Evolutionary conservation across 2,113 vertebrate species (phyloP).

Genomic region (Ceratotherium simum): DNA sequence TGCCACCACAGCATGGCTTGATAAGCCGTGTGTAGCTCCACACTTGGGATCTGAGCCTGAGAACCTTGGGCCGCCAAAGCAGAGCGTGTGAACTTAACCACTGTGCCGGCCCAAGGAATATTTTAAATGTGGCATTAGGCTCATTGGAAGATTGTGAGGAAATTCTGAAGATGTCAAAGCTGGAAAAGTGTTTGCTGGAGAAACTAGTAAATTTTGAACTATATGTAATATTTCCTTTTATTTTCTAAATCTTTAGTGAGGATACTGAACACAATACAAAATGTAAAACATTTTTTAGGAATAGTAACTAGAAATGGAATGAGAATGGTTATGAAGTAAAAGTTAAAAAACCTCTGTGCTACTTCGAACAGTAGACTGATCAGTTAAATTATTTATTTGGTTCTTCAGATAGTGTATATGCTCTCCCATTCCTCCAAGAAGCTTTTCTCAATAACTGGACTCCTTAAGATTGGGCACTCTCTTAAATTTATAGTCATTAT

Average conservation of each 20-base stretch:
- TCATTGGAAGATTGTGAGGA: neutral
- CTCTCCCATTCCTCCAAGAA: neutral
- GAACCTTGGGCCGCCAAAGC: too few relatives aligned
- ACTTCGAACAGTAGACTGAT: neutral
- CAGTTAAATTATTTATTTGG: constrained; percentile 7
- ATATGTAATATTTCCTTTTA: neutral
- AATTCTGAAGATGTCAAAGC: neutral
- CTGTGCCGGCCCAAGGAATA: neutral
- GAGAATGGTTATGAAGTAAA: neutral
- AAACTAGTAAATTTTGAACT: neutral
- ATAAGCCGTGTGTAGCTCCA: too few relatives aligned
- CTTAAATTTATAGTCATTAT: neutral
- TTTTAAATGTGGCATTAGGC: neutral
- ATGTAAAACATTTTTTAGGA: constrained; percentile 1
- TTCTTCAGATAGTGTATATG: neutral
- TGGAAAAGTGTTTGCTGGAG: neutral
- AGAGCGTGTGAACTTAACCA: too few relatives aligned
- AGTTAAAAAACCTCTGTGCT: neutral
- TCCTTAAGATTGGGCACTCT: neutral
- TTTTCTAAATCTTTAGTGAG: constrained; percentile 29
- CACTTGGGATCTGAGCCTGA: too few relatives aligned
- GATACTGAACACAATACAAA: neutral
- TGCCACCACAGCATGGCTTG: too few relatives aligned
- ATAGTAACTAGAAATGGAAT: neutral
- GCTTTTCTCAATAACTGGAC: neutral